phyloP scores from a whole-genome alignment of 2,113 vertebrate genomes.

The Nesogale talazaci region DNA sequence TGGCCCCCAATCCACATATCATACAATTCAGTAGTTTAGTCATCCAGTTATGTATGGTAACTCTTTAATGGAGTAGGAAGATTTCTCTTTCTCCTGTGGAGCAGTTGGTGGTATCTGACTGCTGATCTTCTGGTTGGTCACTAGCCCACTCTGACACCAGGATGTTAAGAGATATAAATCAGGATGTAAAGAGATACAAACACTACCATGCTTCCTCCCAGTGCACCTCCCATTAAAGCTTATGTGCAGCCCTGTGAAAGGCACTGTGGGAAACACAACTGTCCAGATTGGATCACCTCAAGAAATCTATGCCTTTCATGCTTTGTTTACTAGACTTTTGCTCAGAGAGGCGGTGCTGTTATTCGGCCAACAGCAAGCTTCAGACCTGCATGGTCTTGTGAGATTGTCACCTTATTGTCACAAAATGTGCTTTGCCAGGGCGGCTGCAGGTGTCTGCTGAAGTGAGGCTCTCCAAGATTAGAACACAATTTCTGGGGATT shows the following conservation, averaged over 20 bases:
- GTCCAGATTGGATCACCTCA: not conserved
- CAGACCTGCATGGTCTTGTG: not conserved
- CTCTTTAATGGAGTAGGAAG: too few species aligned
- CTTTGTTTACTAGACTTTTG: not conserved
- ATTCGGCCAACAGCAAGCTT: not conserved
- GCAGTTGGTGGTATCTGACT: too few species aligned
- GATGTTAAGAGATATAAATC: too few species aligned
- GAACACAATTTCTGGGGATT: not conserved
- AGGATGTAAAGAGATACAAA: too few species aligned
- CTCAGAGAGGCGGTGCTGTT: not conserved
- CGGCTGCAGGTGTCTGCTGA: not conserved
- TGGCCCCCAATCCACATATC: too few species aligned
- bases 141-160: too few species aligned
- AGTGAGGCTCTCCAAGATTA: slow-evolving; percentile 14
- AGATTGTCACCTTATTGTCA: not conserved
- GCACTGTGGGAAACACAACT: not conserved
- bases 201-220: too few species aligned
- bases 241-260: not conserved
- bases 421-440: not conserved
- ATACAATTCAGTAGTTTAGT: too few species aligned
- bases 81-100: too few species aligned
- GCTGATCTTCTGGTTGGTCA: too few species aligned
- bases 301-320: not conserved
- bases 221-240: not conserved
- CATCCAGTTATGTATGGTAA: too few species aligned